phyloP scores from a whole-genome alignment of 1,140 invertebrate genomes.

The Stegodyphus dumicola region DNA sequence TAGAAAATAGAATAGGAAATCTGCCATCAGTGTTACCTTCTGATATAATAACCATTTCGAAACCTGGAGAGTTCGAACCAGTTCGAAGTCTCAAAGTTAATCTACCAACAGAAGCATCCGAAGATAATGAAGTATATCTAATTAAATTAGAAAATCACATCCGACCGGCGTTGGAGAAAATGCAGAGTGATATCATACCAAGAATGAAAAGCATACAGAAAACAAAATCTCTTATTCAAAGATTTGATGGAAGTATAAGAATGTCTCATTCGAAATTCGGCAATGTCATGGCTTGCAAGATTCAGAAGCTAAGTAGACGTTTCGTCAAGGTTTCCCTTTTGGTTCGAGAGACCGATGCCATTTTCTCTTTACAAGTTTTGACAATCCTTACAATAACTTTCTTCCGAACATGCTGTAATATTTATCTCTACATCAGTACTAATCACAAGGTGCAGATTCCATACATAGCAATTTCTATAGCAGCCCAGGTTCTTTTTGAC shows the following conservation, averaged over 20 bases:
- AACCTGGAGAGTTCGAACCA: neutral
- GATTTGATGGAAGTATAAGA: neutral
- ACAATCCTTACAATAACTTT: conserved; percentile 22
- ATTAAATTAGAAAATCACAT: too few species aligned
- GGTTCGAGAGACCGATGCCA: conserved; percentile 34
- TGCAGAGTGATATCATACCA: neutral
- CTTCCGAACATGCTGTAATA: conserved; percentile 23
- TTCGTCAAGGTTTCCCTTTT: neutral
- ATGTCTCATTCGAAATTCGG: neutral
- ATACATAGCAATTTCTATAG: neutral
- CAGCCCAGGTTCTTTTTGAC: conserved; percentile 17
- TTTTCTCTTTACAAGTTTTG: conserved; percentile 29
- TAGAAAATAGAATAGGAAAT: too few species aligned
- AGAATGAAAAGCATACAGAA: neutral
- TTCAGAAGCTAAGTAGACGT: conserved; percentile 5
- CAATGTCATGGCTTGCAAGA: neutral
- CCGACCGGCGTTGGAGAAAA: neutral
- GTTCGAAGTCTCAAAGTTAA: neutral
- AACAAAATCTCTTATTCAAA: neutral
- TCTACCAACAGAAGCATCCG: neutral
- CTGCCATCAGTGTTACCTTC: too few species aligned
- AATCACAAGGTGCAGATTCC: neutral
- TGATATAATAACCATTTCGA: neutral
- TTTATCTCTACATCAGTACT: conserved; percentile 23
- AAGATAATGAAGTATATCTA: neutral